Evolutionary conservation across 2,888 invertebrate genomes (phyloP), one percentile per base, ranked within the genome.

Genomic region (Smittia sp.): DNA sequence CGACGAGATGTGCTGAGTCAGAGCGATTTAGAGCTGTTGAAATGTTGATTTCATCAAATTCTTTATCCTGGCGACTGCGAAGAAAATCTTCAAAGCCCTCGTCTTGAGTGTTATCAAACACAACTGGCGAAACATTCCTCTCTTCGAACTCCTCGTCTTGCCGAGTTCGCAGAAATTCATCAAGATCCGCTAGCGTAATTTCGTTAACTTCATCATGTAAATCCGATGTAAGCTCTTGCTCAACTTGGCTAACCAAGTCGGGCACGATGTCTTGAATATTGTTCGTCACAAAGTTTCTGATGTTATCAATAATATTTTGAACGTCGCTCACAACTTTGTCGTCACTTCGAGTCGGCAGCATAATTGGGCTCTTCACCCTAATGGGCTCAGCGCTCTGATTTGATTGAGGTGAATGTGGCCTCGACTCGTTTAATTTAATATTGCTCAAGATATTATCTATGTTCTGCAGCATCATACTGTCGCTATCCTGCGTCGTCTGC

Each of bases 211-310:
- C 77, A 38, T 76, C 74, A 52, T 79, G 80, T 76, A 79, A 41
- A 74, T 25, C 39, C n/a, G 20, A 13, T 46, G 18, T 77, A 0
- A 83, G 76, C 52, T 82, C 83, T 52, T 79, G 79, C 67, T 81
- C 81, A 0, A 83, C 81, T 74, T 82, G 82, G 27, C 80, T 80
- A 1, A 83, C 83, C 7, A 83, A 75, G 75, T 82, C 81, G 0
- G 83, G 83, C 9, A 80, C 79, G 74, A 83, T 81, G 18, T 83
- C 83, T 69, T 83, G 83, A 68, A 83, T 83, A 46, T 83, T 82
- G 58, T 82, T 80, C 79, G 82, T 80, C 1, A 83, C 80, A 76
- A 83, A 83, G 74, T 78, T 80, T 75, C 79, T 81, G 0, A 83
- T 79, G 78, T 82, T 81, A 9, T 78, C 77, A 62, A 78, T 77